Evolutionary conservation across 1,140 invertebrate genomes (phyloP).

Genomic region (Bilobella aurantiaca): DNA sequence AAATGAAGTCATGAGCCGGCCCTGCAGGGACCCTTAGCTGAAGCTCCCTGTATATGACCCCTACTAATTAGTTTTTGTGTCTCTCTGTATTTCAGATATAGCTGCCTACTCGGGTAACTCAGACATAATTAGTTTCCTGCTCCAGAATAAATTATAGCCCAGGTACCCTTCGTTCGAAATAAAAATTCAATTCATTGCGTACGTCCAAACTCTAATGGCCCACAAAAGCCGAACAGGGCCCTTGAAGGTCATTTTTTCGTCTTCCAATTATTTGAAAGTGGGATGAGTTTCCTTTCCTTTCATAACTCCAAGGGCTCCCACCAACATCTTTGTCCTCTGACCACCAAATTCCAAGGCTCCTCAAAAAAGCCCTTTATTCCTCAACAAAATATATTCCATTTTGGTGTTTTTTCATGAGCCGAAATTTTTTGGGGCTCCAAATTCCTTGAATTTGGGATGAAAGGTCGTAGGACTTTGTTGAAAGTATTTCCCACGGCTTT

Average conservation of each 20-base stretch:
- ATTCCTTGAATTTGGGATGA: background rate
- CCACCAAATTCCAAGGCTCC: too few species aligned
- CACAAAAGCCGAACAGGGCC: too few species aligned
- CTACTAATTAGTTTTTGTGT: background rate
- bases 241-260: too few species aligned
- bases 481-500: background rate
- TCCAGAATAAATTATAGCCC: background rate
- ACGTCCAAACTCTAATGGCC: too few species aligned
- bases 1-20: background rate
- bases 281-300: too few species aligned
- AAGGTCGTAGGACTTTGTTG: background rate
- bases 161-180: background rate
- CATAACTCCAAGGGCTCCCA: too few species aligned
- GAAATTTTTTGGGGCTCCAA: background rate
- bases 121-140: conserved; percentile 2
- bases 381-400: too few species aligned
- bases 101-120: conserved; percentile 6
- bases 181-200: too few species aligned
- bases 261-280: too few species aligned
- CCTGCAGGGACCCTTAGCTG: background rate
- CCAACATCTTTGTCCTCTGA: too few species aligned
- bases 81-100: background rate
- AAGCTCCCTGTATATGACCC: background rate
- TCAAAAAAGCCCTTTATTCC: too few species aligned
- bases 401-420: background rate